Conservation (phyloP, 2,888 invertebrate genomes). For the Seira musarum region DNA sequence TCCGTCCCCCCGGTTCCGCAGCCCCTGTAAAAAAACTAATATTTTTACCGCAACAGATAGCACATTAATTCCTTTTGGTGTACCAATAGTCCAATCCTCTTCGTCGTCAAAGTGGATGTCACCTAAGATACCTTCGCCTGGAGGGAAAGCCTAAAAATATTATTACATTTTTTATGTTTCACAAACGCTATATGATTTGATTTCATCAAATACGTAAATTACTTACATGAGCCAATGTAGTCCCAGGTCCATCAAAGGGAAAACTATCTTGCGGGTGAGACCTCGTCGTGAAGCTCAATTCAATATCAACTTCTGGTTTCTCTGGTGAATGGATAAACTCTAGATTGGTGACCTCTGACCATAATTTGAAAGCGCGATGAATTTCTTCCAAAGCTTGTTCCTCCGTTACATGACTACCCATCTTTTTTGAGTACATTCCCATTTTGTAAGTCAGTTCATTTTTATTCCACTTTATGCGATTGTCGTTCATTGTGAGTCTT, state of each 20-base stretch:
- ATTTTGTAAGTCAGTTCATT: constrained; percentile 61
- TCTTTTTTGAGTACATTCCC: constrained; percentile 51
- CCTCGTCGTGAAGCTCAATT: constrained; percentile 70
- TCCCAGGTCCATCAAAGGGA: constrained; percentile 72
- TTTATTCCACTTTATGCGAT: constrained; percentile 51
- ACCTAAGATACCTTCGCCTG: constrained; percentile 71
- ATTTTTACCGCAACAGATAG: constrained; percentile 74
- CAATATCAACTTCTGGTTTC: constrained; percentile 70
- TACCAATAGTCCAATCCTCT: constrained; percentile 59
- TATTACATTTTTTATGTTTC: not conserved
- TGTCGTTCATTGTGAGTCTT: constrained; percentile 50
- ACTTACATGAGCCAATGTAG: constrained; percentile 72
- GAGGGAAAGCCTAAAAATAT: constrained; percentile 69
- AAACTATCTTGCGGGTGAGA: constrained; percentile 71
- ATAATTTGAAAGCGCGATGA: constrained; percentile 58
- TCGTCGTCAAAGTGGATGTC: constrained; percentile 74
- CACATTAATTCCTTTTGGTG: constrained; percentile 72
- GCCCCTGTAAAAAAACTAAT: too few relatives aligned
- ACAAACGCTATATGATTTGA: not conserved
- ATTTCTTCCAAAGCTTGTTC: constrained; percentile 50
- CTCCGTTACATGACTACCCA: constrained; percentile 47
- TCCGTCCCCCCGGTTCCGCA: too few relatives aligned
- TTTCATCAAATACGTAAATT: constrained; percentile 66
- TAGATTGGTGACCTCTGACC: constrained; percentile 60
- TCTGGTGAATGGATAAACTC: constrained; percentile 57